phyloP scores from a whole-genome alignment of 2,888 invertebrate species.

The Empis livida region DNA sequence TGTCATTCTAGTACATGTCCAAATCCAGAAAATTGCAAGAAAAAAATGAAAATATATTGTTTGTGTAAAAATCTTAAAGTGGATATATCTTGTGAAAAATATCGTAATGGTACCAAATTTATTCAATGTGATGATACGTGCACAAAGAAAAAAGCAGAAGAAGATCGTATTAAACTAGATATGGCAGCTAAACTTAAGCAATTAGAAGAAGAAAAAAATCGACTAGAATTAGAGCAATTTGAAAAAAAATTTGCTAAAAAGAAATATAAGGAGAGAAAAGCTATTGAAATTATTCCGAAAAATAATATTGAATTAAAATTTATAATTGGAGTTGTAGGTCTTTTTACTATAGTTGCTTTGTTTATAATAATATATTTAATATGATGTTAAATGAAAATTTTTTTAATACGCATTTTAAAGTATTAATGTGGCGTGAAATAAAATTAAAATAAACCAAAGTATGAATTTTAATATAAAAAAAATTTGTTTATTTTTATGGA shows the following conservation, averaged over 20 bases:
- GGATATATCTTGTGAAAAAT: constrained; percentile 54
- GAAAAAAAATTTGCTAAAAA: constrained; percentile 59
- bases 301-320: constrained; percentile 18
- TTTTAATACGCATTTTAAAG: no score
- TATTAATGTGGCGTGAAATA: no score
- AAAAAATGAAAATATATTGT: constrained; percentile 68
- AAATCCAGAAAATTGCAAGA: constrained; percentile 53
- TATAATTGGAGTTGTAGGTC: constrained; percentile 11
- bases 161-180: constrained; percentile 39
- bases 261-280: constrained; percentile 40
- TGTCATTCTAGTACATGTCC: constrained; percentile 66
- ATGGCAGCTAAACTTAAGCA: constrained; percentile 42
- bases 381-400: no score
- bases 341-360: no score
- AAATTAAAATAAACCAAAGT: no score
- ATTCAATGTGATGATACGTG: constrained; percentile 55
- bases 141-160: constrained; percentile 41
- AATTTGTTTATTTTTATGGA: no score
- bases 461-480: no score
- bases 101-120: constrained; percentile 27
- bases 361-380: no score
- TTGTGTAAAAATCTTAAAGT: constrained; percentile 63
- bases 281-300: constrained; percentile 10
- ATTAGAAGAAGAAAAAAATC: constrained; percentile 51
- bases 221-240: constrained; percentile 59